Conservation (phyloP, 2,888 invertebrate species). For the Caenorhabditis plicata region DNA sequence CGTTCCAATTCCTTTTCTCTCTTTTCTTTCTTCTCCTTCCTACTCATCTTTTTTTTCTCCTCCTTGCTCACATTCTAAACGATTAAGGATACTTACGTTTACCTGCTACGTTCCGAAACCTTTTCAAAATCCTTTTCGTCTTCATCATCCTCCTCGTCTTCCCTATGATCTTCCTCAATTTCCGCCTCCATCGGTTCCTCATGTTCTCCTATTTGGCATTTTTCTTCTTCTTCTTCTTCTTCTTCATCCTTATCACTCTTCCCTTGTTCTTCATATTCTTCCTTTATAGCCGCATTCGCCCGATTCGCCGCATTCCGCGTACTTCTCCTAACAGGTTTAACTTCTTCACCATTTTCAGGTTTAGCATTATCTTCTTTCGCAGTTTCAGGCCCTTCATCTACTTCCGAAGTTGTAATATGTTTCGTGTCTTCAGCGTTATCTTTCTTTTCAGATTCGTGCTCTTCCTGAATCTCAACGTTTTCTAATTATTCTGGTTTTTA, state of each 20-base stretch:
- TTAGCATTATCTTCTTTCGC: background rate
- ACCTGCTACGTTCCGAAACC: too few species aligned
- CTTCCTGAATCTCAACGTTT: conserved; percentile 7
- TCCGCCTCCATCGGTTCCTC: too few species aligned
- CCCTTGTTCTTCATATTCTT: conserved; percentile 4
- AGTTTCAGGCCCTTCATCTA: background rate
- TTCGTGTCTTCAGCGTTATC: background rate
- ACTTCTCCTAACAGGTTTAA: background rate
- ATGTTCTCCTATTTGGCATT: conserved; percentile 2
- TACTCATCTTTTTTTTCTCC: conserved; percentile 2
- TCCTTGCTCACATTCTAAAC: too few species aligned
- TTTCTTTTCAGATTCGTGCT: background rate
- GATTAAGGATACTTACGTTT: too few species aligned
- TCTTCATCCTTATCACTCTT: conserved; percentile 2
- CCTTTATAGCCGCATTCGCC: conserved; percentile 3
- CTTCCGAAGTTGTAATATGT: background rate
- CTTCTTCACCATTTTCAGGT: background rate
- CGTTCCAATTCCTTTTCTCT: background rate
- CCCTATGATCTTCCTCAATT: conserved; percentile 1
- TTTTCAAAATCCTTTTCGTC: too few species aligned
- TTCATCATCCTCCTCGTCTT: background rate
- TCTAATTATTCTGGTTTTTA: conserved; percentile 6
- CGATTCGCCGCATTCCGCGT: background rate
- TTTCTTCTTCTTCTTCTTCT: conserved; percentile 5
- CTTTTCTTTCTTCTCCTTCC: conserved; percentile 3